These are phyloP conservation scores for Eubasilissa splendida DNA, from an alignment of 2,888 invertebrate genomes.

Conservation along the genomic window DNA sequence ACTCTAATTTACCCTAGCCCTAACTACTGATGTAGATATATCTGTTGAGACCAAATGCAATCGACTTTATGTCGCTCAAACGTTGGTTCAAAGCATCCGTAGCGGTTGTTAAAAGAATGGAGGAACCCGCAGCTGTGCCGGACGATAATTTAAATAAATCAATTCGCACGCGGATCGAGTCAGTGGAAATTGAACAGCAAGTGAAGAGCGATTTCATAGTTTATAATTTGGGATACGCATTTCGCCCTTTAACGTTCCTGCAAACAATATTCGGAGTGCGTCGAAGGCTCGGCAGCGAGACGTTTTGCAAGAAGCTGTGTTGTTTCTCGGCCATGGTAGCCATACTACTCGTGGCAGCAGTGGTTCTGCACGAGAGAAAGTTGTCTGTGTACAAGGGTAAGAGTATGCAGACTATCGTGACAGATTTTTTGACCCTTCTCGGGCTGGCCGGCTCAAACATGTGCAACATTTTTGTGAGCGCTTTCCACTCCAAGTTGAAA, in stretches of 20 bases:
- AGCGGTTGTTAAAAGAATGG: too few relatives aligned
- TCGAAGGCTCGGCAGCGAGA: not conserved
- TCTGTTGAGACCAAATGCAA: too few relatives aligned
- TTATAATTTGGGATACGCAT: not conserved
- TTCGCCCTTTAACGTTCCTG: not conserved
- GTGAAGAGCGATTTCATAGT: not conserved
- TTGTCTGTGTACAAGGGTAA: not conserved
- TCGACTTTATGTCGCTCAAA: too few relatives aligned
- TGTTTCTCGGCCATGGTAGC: not conserved
- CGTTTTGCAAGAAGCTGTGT: not conserved
- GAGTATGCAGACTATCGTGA: not conserved
- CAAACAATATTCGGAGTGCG: constrained; percentile 3
- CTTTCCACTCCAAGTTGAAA: too few relatives aligned
- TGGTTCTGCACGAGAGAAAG: not conserved
- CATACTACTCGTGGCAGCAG: not conserved
- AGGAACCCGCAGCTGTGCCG: too few relatives aligned
- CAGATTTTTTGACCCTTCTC: not conserved
- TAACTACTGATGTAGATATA: too few relatives aligned
- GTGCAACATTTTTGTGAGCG: not conserved
- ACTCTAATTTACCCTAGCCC: too few relatives aligned
- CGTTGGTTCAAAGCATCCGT: too few relatives aligned
- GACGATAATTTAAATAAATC: too few relatives aligned
- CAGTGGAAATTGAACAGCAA: too few relatives aligned
- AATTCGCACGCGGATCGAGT: too few relatives aligned
- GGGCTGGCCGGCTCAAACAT: not conserved